These are phyloP conservation scores for Fratercula arctica DNA, from an alignment of 2,797 vertebrate genomes.

Conservation along the genomic window DNA sequence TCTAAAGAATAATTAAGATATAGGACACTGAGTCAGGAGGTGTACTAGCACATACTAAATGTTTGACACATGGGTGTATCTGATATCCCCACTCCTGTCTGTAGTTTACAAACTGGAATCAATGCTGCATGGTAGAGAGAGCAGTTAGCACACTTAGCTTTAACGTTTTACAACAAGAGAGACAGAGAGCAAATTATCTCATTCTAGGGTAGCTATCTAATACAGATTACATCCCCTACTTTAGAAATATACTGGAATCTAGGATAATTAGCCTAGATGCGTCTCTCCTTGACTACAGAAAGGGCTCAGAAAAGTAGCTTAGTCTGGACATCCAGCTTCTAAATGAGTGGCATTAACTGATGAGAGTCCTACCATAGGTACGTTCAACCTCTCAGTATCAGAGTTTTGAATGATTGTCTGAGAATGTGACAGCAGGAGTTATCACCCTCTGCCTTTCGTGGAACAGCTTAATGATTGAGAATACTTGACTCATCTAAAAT, in stretches of 20 bases:
- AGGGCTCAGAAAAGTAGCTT: neutral
- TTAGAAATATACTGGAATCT: neutral
- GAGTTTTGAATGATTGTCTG: neutral
- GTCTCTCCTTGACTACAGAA: neutral
- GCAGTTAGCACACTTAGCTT: neutral
- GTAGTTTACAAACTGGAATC: neutral
- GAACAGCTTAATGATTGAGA: neutral
- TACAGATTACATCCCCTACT: neutral
- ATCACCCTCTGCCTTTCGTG: neutral
- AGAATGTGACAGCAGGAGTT: neutral
- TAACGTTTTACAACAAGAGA: neutral
- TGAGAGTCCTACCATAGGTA: neutral
- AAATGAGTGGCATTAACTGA: neutral
- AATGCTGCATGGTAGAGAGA: neutral
- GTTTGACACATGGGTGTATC: accelerated
- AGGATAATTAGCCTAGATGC: neutral
- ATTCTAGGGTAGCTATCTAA: neutral
- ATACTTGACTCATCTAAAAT: neutral
- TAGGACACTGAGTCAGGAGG: neutral
- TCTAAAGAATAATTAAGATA: neutral
- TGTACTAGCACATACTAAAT: neutral
- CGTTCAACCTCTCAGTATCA: neutral
- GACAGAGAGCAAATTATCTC: neutral
- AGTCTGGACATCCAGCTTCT: neutral
- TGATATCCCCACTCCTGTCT: neutral